Conservation (phyloP, 2,113 vertebrate species). For the Phylloscopus trochiloides region DNA sequence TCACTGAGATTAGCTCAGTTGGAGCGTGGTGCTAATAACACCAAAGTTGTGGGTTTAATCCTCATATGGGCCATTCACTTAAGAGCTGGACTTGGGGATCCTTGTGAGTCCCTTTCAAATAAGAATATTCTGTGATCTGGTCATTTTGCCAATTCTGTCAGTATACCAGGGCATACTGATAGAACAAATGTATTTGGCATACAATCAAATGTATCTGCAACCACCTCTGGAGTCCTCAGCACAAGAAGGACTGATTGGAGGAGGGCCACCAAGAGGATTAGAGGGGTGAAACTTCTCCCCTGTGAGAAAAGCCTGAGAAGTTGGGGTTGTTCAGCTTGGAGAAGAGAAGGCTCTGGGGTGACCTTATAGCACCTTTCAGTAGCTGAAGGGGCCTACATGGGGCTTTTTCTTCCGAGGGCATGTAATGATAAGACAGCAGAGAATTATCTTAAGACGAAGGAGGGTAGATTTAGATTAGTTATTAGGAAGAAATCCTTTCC, state of each 20-base stretch:
- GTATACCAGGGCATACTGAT: neutral
- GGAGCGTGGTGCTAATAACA: neutral
- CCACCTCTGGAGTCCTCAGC: neutral
- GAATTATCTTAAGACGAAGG: neutral
- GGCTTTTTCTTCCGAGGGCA: neutral
- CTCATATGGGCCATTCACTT: neutral
- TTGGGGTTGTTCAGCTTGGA: neutral
- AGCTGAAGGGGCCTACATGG: neutral
- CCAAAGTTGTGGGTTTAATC: neutral
- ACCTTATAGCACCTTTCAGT: neutral
- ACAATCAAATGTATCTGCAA: neutral
- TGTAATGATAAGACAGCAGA: fast-evolving
- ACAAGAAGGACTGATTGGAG: neutral
- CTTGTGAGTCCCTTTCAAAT: neutral
- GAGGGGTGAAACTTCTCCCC: neutral
- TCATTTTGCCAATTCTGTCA: neutral
- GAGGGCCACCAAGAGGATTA: neutral
- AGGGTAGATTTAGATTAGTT: neutral
- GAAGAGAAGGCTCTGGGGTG: neutral
- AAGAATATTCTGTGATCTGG: neutral
- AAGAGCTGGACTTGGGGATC: neutral
- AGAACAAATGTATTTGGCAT: neutral
- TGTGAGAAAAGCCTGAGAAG: neutral
- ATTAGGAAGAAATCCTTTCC: neutral
- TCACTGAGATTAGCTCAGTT: neutral